These are phyloP conservation scores for Rhizoglyphus robini DNA, from an alignment of 1,140 invertebrate species.

Conservation along the genomic window DNA sequence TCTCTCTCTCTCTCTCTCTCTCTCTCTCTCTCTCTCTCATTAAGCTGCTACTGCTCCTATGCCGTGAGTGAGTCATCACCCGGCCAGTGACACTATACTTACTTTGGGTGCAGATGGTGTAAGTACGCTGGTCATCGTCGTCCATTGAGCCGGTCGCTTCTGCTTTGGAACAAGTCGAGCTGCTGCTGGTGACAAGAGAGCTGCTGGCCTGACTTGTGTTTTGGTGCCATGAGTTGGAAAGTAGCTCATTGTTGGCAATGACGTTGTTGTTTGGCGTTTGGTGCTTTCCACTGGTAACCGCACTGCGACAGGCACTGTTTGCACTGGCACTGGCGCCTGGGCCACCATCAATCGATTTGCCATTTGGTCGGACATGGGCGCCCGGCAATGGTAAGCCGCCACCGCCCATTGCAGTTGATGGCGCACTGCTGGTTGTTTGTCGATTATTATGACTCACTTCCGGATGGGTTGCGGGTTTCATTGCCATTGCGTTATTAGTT, in stretches of 20 bases:
- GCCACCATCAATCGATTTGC: not conserved
- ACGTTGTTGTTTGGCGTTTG: not conserved
- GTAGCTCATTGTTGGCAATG: not conserved
- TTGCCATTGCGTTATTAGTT: not conserved
- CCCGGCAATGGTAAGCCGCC: not conserved
- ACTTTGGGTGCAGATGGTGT: not conserved
- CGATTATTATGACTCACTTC: no score
- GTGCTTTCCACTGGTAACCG: no score
- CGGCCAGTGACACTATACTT: not conserved
- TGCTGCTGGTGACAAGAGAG: no score
- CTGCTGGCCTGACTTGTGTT: not conserved
- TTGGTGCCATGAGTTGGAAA: not conserved
- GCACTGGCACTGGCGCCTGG: not conserved
- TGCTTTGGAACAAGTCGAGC: no score
- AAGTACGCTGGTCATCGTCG: not conserved
- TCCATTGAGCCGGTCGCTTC: not conserved
- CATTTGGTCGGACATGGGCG: not conserved
- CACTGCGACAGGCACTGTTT: no score
- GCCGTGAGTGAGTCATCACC: no score
- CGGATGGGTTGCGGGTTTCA: not conserved
- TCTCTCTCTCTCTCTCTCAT: no score
- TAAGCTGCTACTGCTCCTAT: no score
- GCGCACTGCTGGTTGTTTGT: not conserved
- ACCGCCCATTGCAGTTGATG: not conserved
- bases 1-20: no score